A percentile compares a stretch with the other conserved stretches of the same genome.
Evolutionary conservation across 2,888 invertebrate genomes (phyloP).

Genomic region (Tuta absoluta): DNA sequence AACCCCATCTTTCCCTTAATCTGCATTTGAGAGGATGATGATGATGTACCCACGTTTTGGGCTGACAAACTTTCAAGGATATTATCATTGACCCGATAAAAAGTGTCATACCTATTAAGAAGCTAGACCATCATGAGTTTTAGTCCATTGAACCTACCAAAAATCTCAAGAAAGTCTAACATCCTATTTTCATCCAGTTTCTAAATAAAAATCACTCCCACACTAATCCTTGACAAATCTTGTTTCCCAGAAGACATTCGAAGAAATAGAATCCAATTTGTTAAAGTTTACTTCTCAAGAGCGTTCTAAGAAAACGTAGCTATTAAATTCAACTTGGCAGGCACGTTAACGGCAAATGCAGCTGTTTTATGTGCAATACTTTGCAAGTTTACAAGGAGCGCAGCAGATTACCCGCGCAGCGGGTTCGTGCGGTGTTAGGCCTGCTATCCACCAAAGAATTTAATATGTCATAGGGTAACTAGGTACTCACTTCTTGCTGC

Average conservation of each 20-base stretch:
- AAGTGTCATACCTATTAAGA: too few relatives aligned
- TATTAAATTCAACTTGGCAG: slow-evolving; percentile 28
- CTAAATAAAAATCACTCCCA: neutral
- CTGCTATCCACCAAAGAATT: neutral
- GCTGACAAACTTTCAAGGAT: too few relatives aligned
- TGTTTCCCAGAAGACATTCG: neutral
- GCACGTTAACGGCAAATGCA: slow-evolving; percentile 28
- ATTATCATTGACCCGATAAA: too few relatives aligned
- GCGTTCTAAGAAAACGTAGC: slow-evolving; percentile 25
- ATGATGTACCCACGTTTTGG: too few relatives aligned
- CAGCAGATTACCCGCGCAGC: slow-evolving; percentile 49
- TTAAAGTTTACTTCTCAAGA: neutral
- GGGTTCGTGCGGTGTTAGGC: slow-evolving; percentile 42
- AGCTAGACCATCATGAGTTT: too few relatives aligned
- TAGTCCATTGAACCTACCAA: too few relatives aligned
- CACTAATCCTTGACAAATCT: neutral
- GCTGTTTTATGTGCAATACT: slow-evolving; percentile 39
- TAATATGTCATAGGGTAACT: neutral
- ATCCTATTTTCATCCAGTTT: neutral
- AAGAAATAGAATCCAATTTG: neutral
- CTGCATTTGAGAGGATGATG: too few relatives aligned
- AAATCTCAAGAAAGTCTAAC: neutral
- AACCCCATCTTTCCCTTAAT: too few relatives aligned
- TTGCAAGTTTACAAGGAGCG: slow-evolving; percentile 51
- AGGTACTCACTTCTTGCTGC: neutral